phyloP scores from a whole-genome alignment of 2,113 vertebrate species.

The Forbesichthys papilliferus region DNA sequence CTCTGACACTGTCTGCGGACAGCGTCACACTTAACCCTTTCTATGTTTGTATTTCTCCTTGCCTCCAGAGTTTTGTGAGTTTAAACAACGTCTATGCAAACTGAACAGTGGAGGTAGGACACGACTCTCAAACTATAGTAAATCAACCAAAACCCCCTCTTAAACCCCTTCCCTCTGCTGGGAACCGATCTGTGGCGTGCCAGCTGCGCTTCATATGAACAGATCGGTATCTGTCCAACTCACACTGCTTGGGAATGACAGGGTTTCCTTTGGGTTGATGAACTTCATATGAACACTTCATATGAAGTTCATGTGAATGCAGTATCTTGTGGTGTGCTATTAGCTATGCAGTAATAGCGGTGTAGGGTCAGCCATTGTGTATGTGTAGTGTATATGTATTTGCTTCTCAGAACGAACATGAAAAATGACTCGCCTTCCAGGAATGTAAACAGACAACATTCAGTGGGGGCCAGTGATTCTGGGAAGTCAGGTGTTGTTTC shows the following conservation, averaged over 20 bases:
- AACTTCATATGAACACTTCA: too few relatives aligned
- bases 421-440: too few relatives aligned
- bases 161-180: background rate
- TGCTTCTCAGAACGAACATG: too few relatives aligned
- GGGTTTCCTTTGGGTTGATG: too few relatives aligned
- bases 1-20: background rate
- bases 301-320: background rate
- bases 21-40: background rate
- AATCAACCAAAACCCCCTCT: background rate
- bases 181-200: background rate
- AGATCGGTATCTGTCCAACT: background rate
- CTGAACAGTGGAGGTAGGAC: slow-evolving; percentile 8
- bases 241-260: background rate
- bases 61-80: slow-evolving; percentile 23
- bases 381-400: background rate
- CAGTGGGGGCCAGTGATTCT: too few relatives aligned
- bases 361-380: background rate
- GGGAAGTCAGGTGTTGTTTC: background rate
- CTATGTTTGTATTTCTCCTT: slow-evolving; percentile 19
- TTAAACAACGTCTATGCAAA: slow-evolving; percentile 23
- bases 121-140: slow-evolving; percentile 3
- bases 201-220: background rate
- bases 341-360: too few relatives aligned
- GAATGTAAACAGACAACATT: too few relatives aligned
- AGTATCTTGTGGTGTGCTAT: background rate